Percentiles rank a stretch among this genome's conserved stretches.
These are phyloP conservation scores for Euclidia mi DNA, from an alignment of 2,888 invertebrate genomes.

Conservation along the genomic window DNA sequence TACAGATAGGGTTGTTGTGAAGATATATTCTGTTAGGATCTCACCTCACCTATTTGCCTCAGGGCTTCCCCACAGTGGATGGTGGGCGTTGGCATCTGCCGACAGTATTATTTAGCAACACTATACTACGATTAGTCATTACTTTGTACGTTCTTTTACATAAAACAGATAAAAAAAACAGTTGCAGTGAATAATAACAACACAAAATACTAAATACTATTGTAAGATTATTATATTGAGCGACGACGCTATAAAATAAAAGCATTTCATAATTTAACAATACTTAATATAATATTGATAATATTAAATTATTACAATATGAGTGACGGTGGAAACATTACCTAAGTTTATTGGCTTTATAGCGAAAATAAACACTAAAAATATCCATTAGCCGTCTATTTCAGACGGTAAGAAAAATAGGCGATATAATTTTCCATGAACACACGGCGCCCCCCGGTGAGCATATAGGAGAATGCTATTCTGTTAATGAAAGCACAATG, in stretches of 20 bases:
- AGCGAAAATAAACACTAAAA: slow-evolving; percentile 31
- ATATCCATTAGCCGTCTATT: slow-evolving; percentile 44
- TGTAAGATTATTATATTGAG: not conserved
- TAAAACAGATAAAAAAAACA: too few species aligned
- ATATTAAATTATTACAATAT: too few species aligned
- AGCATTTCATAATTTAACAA: too few species aligned
- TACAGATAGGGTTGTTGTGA: too few species aligned
- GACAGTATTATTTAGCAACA: too few species aligned
- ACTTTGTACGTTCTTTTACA: not conserved
- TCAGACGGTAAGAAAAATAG: slow-evolving; percentile 74
- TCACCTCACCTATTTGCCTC: too few species aligned
- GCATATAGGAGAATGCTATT: slow-evolving; percentile 83
- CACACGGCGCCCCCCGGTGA: slow-evolving; percentile 79
- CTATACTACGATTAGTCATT: slow-evolving; percentile 19
- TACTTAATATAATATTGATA: too few species aligned
- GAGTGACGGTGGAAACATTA: too few species aligned
- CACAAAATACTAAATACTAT: slow-evolving; percentile 24
- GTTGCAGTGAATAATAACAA: slow-evolving; percentile 33
- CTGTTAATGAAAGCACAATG: slow-evolving; percentile 87
- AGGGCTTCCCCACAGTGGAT: too few species aligned
- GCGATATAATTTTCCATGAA: slow-evolving; percentile 83
- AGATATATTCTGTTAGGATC: too few species aligned
- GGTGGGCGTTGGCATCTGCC: too few species aligned
- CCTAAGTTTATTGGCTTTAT: not conserved
- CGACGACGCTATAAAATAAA: too few species aligned